Percentiles rank a stretch among this genome's conserved stretches.
Conservation (phyloP, 2,888 invertebrate genomes). For the Cryptophagus acutangulus region DNA sequence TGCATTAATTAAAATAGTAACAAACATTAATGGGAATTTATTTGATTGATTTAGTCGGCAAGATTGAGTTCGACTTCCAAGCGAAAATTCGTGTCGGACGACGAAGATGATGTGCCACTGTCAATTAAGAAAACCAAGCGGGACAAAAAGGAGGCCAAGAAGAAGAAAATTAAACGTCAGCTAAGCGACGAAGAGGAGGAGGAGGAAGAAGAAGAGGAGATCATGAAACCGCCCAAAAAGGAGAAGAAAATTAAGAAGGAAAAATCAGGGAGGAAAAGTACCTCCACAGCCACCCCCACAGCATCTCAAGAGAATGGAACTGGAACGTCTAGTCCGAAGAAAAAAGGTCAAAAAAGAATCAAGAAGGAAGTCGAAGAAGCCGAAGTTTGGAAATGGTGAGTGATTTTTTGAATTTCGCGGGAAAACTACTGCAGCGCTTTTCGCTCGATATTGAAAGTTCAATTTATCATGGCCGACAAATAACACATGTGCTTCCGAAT, state of each 20-base stretch:
- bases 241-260: conserved; percentile 25
- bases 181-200: conserved; percentile 51
- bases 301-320: conserved; percentile 28
- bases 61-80: conserved; percentile 27
- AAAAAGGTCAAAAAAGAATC: conserved; percentile 62
- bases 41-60: conserved; percentile 29
- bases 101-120: conserved; percentile 64
- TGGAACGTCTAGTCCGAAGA: conserved; percentile 53
- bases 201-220: conserved; percentile 51
- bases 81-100: conserved; percentile 55
- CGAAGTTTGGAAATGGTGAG: conserved; percentile 90
- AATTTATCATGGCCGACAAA: no score
- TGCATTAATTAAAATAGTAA: no score
- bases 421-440: no score
- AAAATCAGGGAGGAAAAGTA: no score
- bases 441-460: no score
- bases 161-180: conserved; percentile 51
- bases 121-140: conserved; percentile 64
- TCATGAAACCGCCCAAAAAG: conserved; percentile 41
- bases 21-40: neutral
- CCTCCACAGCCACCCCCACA: no score
- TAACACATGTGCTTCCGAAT: no score
- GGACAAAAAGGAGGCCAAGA: conserved; percentile 49
- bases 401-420: conserved; percentile 16
- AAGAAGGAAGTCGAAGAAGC: conserved; percentile 76